Base-by-base conservation (phyloP, 1,140 invertebrate genomes). In the Carposina sasakii region DNA sequence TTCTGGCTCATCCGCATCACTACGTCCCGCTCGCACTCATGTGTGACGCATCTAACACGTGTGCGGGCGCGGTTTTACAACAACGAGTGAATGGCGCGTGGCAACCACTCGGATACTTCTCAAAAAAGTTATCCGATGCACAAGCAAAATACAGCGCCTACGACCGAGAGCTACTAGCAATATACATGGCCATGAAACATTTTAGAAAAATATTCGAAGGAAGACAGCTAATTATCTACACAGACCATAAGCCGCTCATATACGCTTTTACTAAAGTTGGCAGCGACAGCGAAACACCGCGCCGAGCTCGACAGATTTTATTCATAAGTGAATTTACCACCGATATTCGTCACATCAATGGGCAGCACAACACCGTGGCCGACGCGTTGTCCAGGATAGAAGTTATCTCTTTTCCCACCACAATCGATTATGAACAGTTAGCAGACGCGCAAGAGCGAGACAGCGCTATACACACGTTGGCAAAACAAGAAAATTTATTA, bases 231-330 rank as follows among this genome's bases (percentile, higher is more conserved):
- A 49, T 26, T 0, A 60, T 77, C 3, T 63, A 36, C 39, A 78
- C 72, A 0, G 67, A 76, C 40, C 71, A 78, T 33, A 73, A 73
- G 57, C 69, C 73, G 13, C 42, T 76, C 3, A 54, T 36, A 4
- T 59, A 43, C 22, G 65, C 68, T 0, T 76, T 75, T 34, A 30
- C 19, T 16, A 42, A 22, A 23, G 19, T 13, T 13, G 12, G 9
- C 5, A 19, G 15, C 12, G 16, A 3, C 3, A 54, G 52, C 34
- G 45, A 39, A 3, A 36, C 31, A 3, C 31, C 45, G 3, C 16
- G 40, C 12, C 5, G 37, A 12, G 17, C 17, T 10, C 36, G 40
- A 3, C 42, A 46, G 3, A 23, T 50, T 2, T 21, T 28, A 3
- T 46, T 6, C 48, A 41, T 50, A 21, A 2, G 2, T 2, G 21